Evolutionary conservation across 1,140 invertebrate genomes (phyloP).

Genomic region (Drosophila mojavensis): DNA sequence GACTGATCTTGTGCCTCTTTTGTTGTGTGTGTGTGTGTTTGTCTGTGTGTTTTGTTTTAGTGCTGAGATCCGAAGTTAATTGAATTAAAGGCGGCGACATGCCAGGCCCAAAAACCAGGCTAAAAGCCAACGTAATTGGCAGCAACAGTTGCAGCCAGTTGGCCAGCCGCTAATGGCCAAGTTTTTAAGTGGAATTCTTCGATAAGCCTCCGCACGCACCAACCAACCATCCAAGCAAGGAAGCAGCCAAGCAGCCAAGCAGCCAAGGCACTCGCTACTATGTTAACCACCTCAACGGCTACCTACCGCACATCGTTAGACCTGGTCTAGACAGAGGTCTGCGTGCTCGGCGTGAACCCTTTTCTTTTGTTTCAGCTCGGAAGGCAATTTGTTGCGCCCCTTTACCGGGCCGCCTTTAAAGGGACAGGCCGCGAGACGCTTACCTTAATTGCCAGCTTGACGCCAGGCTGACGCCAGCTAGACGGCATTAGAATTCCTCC

Average conservation of each 20-base stretch:
- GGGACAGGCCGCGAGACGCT: slow-evolving; percentile 41
- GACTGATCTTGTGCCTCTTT: slow-evolving; percentile 50
- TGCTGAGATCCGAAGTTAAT: slow-evolving; percentile 56
- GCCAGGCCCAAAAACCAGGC: slow-evolving; percentile 12
- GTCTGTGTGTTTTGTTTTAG: slow-evolving; percentile 33
- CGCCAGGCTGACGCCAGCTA: slow-evolving; percentile 47
- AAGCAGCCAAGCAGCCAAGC: slow-evolving; percentile 17
- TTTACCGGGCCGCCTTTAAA: slow-evolving; percentile 24
- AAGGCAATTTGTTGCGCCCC: slow-evolving; percentile 62
- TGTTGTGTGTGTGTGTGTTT: too few species aligned
- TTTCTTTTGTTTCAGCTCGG: slow-evolving; percentile 23
- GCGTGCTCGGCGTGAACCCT: slow-evolving; percentile 70
- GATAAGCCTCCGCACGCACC: slow-evolving; percentile 59
- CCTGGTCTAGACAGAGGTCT: slow-evolving; percentile 69
- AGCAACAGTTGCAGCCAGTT: slow-evolving; percentile 42
- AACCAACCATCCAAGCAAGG: background rate
- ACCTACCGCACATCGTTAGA: slow-evolving; percentile 75
- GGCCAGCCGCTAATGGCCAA: slow-evolving; percentile 22
- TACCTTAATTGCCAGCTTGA: slow-evolving; percentile 48
- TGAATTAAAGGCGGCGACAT: slow-evolving; percentile 66
- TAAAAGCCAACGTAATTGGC: slow-evolving; percentile 56
- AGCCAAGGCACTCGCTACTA: slow-evolving; percentile 23
- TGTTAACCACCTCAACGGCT: slow-evolving; percentile 5
- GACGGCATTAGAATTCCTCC: slow-evolving; percentile 56
- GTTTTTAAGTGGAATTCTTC: slow-evolving; percentile 66